A percentile compares a stretch with the other conserved stretches of the same genome.
These are phyloP conservation scores for Paelopatides confundens DNA, from an alignment of 53 echinoderm and acorn worm species.

Conservation along the genomic window DNA sequence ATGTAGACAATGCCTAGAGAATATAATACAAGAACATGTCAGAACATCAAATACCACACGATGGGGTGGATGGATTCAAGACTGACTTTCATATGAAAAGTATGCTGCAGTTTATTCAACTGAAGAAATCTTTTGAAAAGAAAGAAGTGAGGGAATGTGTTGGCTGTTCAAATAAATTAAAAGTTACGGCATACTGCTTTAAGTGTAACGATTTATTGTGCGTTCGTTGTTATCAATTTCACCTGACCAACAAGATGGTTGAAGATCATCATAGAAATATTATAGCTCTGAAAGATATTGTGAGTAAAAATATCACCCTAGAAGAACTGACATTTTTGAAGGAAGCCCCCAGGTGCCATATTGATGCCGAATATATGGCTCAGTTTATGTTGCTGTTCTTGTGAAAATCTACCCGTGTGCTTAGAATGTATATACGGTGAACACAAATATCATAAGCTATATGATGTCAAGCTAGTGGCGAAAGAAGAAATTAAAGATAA, in stretches of 20 bases:
- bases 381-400: not conserved
- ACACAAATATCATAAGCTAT: constrained; percentile 11
- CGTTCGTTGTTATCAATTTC: not conserved
- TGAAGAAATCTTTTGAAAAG: not conserved
- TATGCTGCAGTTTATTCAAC: not conserved
- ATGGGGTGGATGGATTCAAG: not conserved
- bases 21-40: not conserved
- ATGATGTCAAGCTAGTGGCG: not conserved
- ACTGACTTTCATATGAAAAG: no score
- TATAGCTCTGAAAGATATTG: not conserved
- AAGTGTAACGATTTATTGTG: constrained; percentile 4
- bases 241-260: not conserved
- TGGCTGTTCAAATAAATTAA: not conserved
- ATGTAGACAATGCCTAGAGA: not conserved
- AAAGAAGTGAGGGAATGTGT: not conserved
- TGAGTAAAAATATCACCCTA: not conserved
- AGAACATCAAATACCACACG: not conserved
- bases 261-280: not conserved
- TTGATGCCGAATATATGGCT: not conserved
- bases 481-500: no score
- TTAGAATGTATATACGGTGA: not conserved
- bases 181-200: not conserved
- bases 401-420: not conserved
- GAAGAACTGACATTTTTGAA: not conserved
- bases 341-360: not conserved